A percentile compares a stretch with the other conserved stretches of the same genome.
Conservation (phyloP, 2,113 vertebrate species). For the Spermophilus dauricus region DNA sequence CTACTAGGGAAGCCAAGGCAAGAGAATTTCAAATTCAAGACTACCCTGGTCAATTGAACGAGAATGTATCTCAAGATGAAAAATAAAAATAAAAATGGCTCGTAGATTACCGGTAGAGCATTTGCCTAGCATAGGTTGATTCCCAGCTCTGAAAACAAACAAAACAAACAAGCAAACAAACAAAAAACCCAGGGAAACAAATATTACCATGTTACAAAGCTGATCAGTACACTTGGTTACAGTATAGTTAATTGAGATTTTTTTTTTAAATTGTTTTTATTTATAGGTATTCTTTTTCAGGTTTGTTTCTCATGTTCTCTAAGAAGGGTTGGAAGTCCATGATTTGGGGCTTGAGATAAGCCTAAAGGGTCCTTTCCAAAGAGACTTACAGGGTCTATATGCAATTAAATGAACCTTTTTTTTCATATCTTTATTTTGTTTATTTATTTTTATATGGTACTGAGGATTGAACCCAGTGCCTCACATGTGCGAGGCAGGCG, state of each 20-base stretch:
- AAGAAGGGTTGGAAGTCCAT: background rate
- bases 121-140: background rate
- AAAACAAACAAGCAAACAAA: background rate
- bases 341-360: background rate
- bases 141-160: background rate
- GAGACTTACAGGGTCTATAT: background rate
- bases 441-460: too few relatives aligned
- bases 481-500: too few relatives aligned
- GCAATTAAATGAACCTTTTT: background rate
- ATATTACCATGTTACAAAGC: background rate
- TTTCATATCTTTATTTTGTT: too few relatives aligned
- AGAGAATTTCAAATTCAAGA: background rate
- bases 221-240: background rate
- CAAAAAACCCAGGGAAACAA: background rate
- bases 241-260: background rate
- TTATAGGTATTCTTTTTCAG: conserved; percentile 8
- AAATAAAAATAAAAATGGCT: too few relatives aligned
- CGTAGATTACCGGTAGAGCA: too few relatives aligned
- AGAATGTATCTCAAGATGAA: background rate
- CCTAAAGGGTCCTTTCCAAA: background rate
- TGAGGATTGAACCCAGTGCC: too few relatives aligned
- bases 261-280: background rate
- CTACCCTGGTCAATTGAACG: background rate
- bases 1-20: background rate
- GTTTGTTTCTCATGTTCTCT: background rate